Evolutionary conservation across 2,888 invertebrate genomes (phyloP), one percentile per base, ranked within the genome.

Genomic region (Cephalotes varians): DNA sequence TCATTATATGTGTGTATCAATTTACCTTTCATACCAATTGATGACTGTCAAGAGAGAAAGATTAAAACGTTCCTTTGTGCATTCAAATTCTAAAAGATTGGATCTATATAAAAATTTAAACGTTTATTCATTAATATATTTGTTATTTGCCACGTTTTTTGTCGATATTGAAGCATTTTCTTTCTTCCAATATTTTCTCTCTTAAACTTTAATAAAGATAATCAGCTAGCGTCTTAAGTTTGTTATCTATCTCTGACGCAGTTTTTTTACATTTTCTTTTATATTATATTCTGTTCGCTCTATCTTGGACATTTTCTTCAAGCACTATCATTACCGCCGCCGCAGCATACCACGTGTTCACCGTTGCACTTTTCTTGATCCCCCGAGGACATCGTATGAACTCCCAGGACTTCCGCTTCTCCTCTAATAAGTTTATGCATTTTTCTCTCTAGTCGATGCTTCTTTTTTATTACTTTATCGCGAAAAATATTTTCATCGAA

Each of bases 191-290:
- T 44, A 15, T 15, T 56, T 25, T 58, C 18, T 44, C 28, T 47
- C 25, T 28, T 7, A 25, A 37, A 40, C n/a, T n/a, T 51, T 84
- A 90, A 90, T 91, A 92, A 91, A 89, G 87, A 91, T 90, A 91
- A 92, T 91, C 91, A 91, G 90, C 90, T 86, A 87, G 86, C 86
- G 86, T 88, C 83, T 88, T 90, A 60, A 12, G 0, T 72, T 77
- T 81, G 72, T 84, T 85, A 67, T 77, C 84, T 71, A 69, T 83
- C 79, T 83, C 73, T 67, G 47, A 54, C 34, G 74, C 58, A 31
- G 40, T 58, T 58, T 72, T 74, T 85, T 71, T 37, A 28, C 40
- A 40, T 72, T 34, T 58, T 71, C 31, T 72, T 58, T 31, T 62
- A 62, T 51, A 56, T 56, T 73, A 34, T 28, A 34, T 54, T 44